These are phyloP conservation scores for Cactoblastis cactorum DNA, from an alignment of 2,888 invertebrate genomes.

Conservation along the genomic window DNA sequence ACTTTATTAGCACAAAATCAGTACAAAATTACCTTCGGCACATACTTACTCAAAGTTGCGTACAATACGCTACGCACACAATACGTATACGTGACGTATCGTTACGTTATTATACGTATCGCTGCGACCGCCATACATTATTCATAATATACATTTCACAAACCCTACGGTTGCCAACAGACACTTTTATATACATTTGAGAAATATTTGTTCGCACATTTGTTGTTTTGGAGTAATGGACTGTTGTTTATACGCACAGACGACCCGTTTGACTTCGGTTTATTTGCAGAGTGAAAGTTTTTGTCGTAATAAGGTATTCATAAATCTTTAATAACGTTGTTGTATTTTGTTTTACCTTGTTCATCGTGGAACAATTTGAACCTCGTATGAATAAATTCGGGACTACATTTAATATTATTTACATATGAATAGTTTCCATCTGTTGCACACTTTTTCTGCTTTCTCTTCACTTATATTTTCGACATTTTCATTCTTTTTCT, in stretches of 20 bases:
- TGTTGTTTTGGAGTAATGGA: constrained; percentile 11
- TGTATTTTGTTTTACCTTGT: too few relatives aligned
- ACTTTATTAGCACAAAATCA: background rate
- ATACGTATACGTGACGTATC: constrained; percentile 15
- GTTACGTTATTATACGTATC: constrained; percentile 30
- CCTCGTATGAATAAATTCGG: too few relatives aligned
- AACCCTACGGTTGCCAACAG: constrained; percentile 13
- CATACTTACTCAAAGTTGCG: background rate
- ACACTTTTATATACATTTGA: constrained; percentile 15
- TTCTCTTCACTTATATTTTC: too few relatives aligned
- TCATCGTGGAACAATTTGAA: too few relatives aligned
- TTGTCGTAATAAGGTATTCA: background rate
- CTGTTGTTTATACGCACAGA: background rate
- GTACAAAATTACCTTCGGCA: constrained; percentile 10
- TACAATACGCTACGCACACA: background rate
- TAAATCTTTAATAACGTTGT: background rate
- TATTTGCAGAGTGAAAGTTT: background rate
- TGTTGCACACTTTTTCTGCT: too few relatives aligned
- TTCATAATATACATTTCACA: constrained; percentile 36
- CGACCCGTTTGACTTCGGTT: background rate
- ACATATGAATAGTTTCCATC: too few relatives aligned
- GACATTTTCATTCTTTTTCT: too few relatives aligned
- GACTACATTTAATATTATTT: too few relatives aligned
- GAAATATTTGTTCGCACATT: constrained; percentile 14
- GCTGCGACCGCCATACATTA: constrained; percentile 30